Evolutionary conservation across 2,797 vertebrate genomes (phyloP).

Genomic region (Cyclopterus lumpus): DNA sequence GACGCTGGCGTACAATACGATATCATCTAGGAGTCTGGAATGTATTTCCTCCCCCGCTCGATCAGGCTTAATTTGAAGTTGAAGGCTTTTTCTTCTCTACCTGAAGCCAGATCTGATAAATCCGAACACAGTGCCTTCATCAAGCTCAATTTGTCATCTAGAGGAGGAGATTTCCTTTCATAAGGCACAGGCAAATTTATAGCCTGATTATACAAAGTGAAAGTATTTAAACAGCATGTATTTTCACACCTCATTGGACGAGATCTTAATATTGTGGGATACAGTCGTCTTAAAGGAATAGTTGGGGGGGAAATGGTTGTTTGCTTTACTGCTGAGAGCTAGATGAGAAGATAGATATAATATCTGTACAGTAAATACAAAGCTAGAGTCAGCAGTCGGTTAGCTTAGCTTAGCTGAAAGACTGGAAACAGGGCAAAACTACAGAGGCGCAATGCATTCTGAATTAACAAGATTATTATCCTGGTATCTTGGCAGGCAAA

Average conservation of each 20-base stretch:
- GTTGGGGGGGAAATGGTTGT: background rate
- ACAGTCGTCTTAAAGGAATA: slow-evolving; percentile 14
- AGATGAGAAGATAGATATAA: background rate
- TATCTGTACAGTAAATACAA: background rate
- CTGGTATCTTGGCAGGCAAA: no score
- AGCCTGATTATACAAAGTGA: slow-evolving; percentile 34
- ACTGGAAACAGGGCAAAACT: background rate
- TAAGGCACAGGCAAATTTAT: slow-evolving; percentile 34
- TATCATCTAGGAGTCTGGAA: slow-evolving; percentile 76
- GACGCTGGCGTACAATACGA: slow-evolving; percentile 64
- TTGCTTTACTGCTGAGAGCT: slow-evolving; percentile 4
- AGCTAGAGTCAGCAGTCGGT: background rate
- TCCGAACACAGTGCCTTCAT: slow-evolving; percentile 52
- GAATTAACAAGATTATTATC: no score
- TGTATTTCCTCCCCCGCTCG: slow-evolving; percentile 65
- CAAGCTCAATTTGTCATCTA: slow-evolving; percentile 66
- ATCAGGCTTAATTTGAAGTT: slow-evolving; percentile 72
- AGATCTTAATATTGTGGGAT: slow-evolving; percentile 34
- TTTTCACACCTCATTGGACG: slow-evolving; percentile 51
- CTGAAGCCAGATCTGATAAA: slow-evolving; percentile 80
- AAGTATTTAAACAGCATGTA: slow-evolving; percentile 39
- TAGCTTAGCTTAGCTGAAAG: background rate
- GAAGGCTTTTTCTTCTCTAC: slow-evolving; percentile 52
- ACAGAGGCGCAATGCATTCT: background rate
- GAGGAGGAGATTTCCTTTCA: slow-evolving; percentile 44